A percentile compares a stretch with the other conserved stretches of the same genome.
These are phyloP conservation scores for Heliconius hermathena DNA, from an alignment of 1,140 invertebrate genomes.

Conservation along the genomic window DNA sequence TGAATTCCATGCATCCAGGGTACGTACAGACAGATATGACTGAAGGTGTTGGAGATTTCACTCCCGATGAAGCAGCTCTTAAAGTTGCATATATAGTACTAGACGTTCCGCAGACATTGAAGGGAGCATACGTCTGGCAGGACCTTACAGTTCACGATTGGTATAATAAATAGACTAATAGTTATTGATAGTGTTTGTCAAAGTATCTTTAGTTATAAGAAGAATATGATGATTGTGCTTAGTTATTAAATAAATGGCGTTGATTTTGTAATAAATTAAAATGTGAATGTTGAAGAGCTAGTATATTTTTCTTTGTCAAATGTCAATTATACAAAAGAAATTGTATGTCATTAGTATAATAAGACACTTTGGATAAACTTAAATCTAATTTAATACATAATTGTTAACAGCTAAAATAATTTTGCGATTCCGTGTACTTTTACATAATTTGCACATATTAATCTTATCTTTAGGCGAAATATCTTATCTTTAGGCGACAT, in stretches of 20 bases:
- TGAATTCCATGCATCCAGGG: constrained; percentile 86
- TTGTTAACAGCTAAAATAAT: too few relatives aligned
- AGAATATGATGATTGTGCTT: neutral
- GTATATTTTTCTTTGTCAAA: too few relatives aligned
- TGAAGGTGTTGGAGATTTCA: constrained; percentile 83
- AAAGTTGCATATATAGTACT: constrained; percentile 42
- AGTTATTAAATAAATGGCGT: neutral
- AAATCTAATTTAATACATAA: too few relatives aligned
- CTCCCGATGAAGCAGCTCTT: constrained; percentile 83
- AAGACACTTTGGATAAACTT: too few relatives aligned
- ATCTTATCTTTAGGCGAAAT: too few relatives aligned
- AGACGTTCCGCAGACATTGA: constrained; percentile 60
- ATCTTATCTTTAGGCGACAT: too few relatives aligned
- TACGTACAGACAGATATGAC: constrained; percentile 89
- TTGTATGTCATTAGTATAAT: too few relatives aligned
- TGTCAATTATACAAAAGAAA: too few relatives aligned
- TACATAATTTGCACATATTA: too few relatives aligned
- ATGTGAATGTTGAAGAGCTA: neutral
- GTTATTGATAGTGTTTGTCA: neutral
- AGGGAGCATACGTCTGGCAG: constrained; percentile 75
- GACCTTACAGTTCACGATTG: constrained; percentile 67
- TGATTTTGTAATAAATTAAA: neutral
- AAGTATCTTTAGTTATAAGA: neutral
- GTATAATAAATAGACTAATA: constrained; percentile 39
- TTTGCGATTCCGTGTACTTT: too few relatives aligned